Percentiles rank a stretch among this genome's conserved stretches.
These are phyloP conservation scores for Strix uralensis DNA, from an alignment of 2,113 vertebrate genomes.

Conservation along the genomic window DNA sequence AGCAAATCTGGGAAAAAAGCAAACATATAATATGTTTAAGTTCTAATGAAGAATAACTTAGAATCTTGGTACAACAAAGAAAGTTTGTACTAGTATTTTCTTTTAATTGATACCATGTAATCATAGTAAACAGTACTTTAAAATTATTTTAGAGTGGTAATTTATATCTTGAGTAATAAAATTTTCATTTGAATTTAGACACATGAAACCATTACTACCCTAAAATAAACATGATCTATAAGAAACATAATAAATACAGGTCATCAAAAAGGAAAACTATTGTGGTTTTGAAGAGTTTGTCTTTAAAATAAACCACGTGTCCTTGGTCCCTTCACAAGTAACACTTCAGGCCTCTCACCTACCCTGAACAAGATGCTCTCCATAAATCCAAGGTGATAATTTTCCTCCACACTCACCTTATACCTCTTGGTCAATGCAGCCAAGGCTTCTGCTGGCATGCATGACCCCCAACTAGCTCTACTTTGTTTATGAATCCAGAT, in stretches of 20 bases:
- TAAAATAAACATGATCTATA: background rate
- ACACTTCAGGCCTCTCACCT: background rate
- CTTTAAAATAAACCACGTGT: background rate
- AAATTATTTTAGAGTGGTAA: background rate
- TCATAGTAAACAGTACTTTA: background rate
- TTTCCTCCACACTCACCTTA: background rate
- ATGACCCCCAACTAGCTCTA: background rate
- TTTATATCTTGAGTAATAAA: background rate
- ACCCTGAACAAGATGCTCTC: background rate
- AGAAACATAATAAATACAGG: background rate
- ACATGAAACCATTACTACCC: background rate
- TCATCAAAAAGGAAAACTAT: background rate
- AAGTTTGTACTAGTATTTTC: background rate
- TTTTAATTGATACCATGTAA: background rate
- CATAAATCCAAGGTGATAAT: background rate
- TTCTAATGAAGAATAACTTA: background rate
- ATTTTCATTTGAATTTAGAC: background rate
- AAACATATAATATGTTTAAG: background rate
- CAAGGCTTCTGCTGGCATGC: background rate
- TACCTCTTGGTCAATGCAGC: background rate
- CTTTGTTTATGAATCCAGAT: background rate
- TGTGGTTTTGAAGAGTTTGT: background rate
- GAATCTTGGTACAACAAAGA: background rate
- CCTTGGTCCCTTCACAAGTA: background rate
- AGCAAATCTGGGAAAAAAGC: background rate